Evolutionary conservation across 2,888 invertebrate genomes (phyloP).

Genomic region (Cremastinae sp.): DNA sequence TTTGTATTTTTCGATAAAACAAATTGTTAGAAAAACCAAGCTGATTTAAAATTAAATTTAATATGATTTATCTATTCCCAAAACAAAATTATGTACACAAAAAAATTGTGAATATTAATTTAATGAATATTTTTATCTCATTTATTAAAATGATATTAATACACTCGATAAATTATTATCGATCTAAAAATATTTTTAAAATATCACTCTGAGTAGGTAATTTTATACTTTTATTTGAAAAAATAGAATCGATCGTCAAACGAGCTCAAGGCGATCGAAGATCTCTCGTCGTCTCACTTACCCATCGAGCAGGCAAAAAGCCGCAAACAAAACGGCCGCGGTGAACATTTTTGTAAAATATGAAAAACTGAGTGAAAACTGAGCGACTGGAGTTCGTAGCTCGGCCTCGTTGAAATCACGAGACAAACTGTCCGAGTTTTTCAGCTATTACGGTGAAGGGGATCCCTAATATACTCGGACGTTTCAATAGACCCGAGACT

Average conservation of each 20-base stretch:
- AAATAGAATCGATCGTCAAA: neutral
- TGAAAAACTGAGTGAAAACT: neutral
- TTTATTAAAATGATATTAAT: too few species aligned
- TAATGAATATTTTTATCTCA: too few species aligned
- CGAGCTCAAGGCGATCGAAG: neutral
- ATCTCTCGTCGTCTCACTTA: constrained; percentile 8
- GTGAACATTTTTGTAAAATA: constrained; percentile 23
- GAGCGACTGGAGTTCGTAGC: constrained; percentile 19
- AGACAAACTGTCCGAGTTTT: constrained; percentile 39
- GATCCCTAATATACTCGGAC: constrained; percentile 27
- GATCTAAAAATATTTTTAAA: too few species aligned
- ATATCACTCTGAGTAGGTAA: too few species aligned
- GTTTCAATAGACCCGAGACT: neutral
- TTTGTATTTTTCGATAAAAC: too few species aligned
- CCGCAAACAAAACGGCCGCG: constrained; percentile 8
- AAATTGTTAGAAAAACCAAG: too few species aligned
- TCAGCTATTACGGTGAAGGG: constrained; percentile 35
- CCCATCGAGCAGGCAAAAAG: constrained; percentile 19
- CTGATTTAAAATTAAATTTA: too few species aligned
- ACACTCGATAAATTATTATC: too few species aligned
- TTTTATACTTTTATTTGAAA: too few species aligned
- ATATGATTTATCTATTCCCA: too few species aligned
- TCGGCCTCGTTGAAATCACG: constrained; percentile 34
- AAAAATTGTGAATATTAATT: too few species aligned
- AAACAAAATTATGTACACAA: too few species aligned